A percentile compares a stretch with the other conserved stretches of the same genome.
Conservation (phyloP, 1,140 invertebrate genomes). For the Caenorhabditis briggsae region DNA sequence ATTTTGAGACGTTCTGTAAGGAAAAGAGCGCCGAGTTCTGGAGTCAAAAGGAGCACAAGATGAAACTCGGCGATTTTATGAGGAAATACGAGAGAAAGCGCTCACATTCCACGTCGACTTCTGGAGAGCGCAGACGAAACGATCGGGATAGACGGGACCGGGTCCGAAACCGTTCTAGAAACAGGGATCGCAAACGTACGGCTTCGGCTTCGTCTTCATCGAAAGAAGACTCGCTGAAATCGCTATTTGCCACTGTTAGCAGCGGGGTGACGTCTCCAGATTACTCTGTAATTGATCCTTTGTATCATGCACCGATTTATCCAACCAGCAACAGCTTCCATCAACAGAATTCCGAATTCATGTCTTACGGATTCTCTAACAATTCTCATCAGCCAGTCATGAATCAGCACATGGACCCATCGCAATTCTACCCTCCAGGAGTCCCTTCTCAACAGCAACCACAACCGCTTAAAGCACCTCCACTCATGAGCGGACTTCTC, state of each 20-base stretch:
- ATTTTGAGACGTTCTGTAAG: slow-evolving; percentile 4
- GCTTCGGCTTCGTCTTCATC: not conserved
- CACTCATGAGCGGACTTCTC: not conserved
- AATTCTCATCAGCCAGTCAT: not conserved
- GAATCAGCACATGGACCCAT: not conserved
- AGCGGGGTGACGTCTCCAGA: not conserved
- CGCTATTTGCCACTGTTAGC: not conserved
- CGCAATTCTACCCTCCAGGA: not conserved
- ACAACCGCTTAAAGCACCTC: not conserved
- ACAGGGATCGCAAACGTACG: not conserved
- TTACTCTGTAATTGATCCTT: too few species aligned
- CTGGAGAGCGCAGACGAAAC: too few species aligned
- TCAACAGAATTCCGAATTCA: too few species aligned
- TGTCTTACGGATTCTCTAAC: too few species aligned
- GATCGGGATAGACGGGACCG: not conserved
- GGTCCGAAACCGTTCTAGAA: not conserved
- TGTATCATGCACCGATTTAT: too few species aligned
- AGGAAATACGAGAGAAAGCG: slow-evolving; percentile 14
- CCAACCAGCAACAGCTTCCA: too few species aligned
- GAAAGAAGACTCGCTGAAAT: not conserved
- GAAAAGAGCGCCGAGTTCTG: slow-evolving; percentile 17
- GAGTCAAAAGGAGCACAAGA: not conserved
- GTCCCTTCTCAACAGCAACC: not conserved
- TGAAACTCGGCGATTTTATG: not conserved
- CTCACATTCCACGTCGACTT: not conserved